A percentile compares a stretch with the other conserved stretches of the same genome.
phyloP scores from a whole-genome alignment of 2,888 invertebrate genomes.

The Hydraecia micacea region DNA sequence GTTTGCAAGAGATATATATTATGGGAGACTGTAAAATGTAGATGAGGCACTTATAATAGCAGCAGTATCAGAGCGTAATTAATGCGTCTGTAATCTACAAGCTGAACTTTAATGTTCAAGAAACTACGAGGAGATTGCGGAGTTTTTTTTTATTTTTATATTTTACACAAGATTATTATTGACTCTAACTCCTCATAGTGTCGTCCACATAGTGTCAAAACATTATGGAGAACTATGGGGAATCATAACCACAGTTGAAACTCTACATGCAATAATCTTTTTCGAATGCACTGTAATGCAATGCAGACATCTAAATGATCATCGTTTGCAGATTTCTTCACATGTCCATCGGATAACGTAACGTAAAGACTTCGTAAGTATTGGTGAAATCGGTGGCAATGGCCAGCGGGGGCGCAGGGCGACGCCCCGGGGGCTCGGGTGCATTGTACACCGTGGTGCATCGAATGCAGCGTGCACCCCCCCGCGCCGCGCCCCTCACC shows the following conservation, averaged over 20 bases:
- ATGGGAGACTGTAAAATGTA: neutral
- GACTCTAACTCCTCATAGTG: neutral
- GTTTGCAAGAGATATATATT: neutral
- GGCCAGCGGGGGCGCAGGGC: conserved; percentile 76
- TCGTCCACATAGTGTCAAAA: neutral
- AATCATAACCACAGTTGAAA: neutral
- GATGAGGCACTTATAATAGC: neutral
- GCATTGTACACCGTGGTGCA: conserved; percentile 80
- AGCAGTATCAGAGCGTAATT: neutral
- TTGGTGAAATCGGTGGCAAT: conserved; percentile 82
- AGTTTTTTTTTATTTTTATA: neutral
- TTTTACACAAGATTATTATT: conserved; percentile 2
- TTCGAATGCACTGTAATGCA: conserved; percentile 12
- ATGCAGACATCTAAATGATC: conserved; percentile 27
- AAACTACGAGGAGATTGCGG: neutral
- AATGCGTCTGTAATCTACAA: neutral
- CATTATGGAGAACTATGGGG: no score
- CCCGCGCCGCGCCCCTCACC: conserved; percentile 63
- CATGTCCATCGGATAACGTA: conserved; percentile 57
- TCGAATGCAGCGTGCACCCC: conserved; percentile 75
- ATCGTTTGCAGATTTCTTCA: conserved; percentile 44
- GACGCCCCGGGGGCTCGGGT: conserved; percentile 71
- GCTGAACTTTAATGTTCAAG: conserved; percentile 1
- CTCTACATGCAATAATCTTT: conserved; percentile 4
- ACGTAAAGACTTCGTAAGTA: conserved; percentile 73